A percentile compares a stretch with the other conserved stretches of the same genome.
Evolutionary conservation across 2,797 vertebrate genomes (phyloP).

Genomic region (Sebastiscus albofasciatus): DNA sequence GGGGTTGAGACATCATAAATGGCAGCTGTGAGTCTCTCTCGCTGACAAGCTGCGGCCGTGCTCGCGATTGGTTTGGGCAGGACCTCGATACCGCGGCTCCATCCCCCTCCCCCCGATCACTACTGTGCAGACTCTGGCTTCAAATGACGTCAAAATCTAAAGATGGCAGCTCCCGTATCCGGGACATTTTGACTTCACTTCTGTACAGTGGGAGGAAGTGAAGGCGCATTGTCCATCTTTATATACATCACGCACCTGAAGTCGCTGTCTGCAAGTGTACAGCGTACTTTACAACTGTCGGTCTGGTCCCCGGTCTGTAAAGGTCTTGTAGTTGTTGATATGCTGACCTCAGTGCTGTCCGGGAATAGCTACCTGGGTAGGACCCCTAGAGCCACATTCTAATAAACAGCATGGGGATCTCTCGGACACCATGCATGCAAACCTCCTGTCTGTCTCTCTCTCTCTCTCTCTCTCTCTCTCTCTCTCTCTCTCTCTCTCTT

Average conservation of each 20-base stretch:
- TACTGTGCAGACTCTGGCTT: too few species aligned
- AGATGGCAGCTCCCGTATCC: too few species aligned
- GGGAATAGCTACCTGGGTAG: constrained; percentile 52
- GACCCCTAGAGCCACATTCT: constrained; percentile 66
- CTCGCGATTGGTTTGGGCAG: too few species aligned
- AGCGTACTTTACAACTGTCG: not conserved
- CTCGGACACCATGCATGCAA: constrained; percentile 35
- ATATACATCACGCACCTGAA: not conserved
- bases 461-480: constrained; percentile 2
- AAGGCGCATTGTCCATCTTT: too few species aligned
- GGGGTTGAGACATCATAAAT: too few species aligned
- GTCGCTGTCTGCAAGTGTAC: not conserved
- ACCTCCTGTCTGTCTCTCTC: constrained; percentile 29
- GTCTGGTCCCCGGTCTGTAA: constrained; percentile 12
- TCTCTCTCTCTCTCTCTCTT: constrained; percentile 39
- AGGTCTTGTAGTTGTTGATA: constrained; percentile 30
- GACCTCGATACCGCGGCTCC: too few species aligned
- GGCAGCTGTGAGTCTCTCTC: too few species aligned
- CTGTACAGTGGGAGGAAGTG: too few species aligned
- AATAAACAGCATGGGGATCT: constrained; percentile 64
- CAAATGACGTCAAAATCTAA: too few species aligned
- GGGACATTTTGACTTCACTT: too few species aligned
- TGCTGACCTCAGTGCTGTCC: constrained; percentile 65
- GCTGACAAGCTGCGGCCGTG: fast-evolving
- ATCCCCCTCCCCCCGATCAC: too few species aligned